Evolutionary conservation across 2,888 invertebrate species (phyloP).

Genomic region (Creontiades dilutus): DNA sequence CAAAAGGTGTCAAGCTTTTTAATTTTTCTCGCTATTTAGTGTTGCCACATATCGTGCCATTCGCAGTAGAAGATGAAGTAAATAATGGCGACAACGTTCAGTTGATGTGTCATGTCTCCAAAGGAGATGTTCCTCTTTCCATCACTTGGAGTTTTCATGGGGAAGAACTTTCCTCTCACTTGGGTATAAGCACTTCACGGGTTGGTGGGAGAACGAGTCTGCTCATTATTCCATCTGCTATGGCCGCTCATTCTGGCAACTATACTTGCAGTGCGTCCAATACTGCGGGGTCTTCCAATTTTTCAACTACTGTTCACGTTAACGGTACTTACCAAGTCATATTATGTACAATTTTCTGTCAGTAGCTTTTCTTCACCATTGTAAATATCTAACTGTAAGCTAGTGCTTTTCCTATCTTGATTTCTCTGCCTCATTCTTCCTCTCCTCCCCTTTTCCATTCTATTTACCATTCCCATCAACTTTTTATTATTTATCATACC

Average conservation of each 20-base stretch:
- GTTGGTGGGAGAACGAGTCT: conserved; percentile 85
- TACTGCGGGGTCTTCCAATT: conserved; percentile 83
- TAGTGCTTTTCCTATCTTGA: too few species aligned
- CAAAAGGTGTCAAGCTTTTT: not conserved
- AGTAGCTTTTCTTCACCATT: not conserved
- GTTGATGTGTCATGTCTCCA: conserved; percentile 83
- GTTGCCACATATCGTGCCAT: conserved; percentile 85
- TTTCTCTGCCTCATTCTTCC: too few species aligned
- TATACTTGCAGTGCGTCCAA: conserved; percentile 80
- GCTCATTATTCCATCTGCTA: conserved; percentile 83
- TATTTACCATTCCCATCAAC: too few species aligned
- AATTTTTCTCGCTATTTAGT: conserved; percentile 80
- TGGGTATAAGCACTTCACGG: conserved; percentile 80
- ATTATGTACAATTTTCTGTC: not conserved
- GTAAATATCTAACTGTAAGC: not conserved
- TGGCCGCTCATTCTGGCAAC: conserved; percentile 82
- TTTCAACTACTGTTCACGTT: conserved; percentile 85
- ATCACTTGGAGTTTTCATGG: conserved; percentile 87
- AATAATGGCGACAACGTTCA: conserved; percentile 84
- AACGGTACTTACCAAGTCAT: conserved; percentile 80
- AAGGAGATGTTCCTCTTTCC: conserved; percentile 86
- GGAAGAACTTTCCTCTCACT: conserved; percentile 76
- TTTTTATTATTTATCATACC: too few species aligned
- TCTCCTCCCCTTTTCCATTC: too few species aligned
- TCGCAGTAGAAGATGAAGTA: conserved; percentile 80